These are phyloP conservation scores for Lordiphosa mommai DNA, from an alignment of 1,140 invertebrate genomes.

Conservation along the genomic window DNA sequence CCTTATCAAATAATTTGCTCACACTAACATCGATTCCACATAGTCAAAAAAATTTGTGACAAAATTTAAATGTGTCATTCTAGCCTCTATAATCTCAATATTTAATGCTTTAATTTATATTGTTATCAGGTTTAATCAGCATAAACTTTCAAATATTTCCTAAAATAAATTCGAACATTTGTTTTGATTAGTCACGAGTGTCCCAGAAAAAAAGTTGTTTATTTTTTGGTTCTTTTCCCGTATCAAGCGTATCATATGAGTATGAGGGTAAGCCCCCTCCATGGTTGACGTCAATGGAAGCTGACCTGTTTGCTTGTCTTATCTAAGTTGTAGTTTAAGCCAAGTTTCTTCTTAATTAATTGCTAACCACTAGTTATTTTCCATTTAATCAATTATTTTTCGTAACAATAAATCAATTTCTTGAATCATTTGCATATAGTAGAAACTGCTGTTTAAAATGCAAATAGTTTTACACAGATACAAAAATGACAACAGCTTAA, in stretches of 20 bases:
- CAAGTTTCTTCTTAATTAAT: not conserved
- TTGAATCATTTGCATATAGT: slow-evolving; percentile 51
- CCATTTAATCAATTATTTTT: slow-evolving; percentile 25
- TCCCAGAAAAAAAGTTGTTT: not conserved
- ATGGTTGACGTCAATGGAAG: slow-evolving; percentile 45
- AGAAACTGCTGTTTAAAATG: slow-evolving; percentile 53
- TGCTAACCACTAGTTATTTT: slow-evolving; percentile 9
- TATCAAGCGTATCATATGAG: slow-evolving; percentile 2
- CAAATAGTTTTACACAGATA: slow-evolving; percentile 37
- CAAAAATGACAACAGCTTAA: slow-evolving; percentile 11
- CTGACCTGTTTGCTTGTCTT: slow-evolving; percentile 7
- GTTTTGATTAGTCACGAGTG: slow-evolving; percentile 33
- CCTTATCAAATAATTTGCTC: too few species aligned
- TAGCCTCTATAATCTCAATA: too few species aligned
- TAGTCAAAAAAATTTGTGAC: too few species aligned
- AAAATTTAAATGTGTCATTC: too few species aligned
- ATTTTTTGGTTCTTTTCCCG: slow-evolving; percentile 16
- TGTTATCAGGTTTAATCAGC: too few species aligned
- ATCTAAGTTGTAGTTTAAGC: not conserved
- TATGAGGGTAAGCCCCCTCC: slow-evolving; percentile 32
- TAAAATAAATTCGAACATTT: not conserved
- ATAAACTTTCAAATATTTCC: too few species aligned
- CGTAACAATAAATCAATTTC: slow-evolving; percentile 20
- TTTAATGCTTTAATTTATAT: too few species aligned
- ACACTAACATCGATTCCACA: too few species aligned